These are phyloP conservation scores for Astyanax mexicanus DNA, from an alignment of 2,797 vertebrate species.

Conservation along the genomic window DNA sequence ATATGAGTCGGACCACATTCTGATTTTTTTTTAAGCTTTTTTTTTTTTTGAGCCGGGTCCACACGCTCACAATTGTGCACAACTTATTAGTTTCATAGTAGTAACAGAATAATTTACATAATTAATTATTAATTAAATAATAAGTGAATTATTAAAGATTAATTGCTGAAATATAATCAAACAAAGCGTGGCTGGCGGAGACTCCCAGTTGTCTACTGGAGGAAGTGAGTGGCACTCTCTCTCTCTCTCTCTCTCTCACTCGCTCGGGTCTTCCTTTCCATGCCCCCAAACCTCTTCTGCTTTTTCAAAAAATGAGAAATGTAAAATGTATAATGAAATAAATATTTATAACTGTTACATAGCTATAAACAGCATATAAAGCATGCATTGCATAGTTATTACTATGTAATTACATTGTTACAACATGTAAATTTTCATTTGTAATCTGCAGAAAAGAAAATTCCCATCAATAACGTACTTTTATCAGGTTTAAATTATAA, in stretches of 20 bases:
- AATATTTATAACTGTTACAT: too few relatives aligned
- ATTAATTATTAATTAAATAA: not conserved
- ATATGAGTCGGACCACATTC: constrained; percentile 79
- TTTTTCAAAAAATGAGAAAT: not conserved
- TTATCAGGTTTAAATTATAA: too few relatives aligned
- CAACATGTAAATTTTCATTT: too few relatives aligned
- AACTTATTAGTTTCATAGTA: not conserved
- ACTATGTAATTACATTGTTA: too few relatives aligned
- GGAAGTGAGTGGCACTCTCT: constrained; percentile 85
- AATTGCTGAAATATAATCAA: not conserved
- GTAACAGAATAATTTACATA: not conserved
- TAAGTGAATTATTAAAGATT: not conserved
- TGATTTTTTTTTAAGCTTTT: too few relatives aligned
- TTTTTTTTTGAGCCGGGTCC: constrained; percentile 54
- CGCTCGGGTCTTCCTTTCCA: not conserved
- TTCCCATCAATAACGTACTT: too few relatives aligned
- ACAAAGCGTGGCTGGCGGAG: constrained; percentile 76
- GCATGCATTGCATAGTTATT: too few relatives aligned
- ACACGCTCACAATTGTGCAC: not conserved
- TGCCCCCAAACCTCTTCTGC: not conserved
- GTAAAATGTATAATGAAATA: too few relatives aligned
- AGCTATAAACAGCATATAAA: too few relatives aligned
- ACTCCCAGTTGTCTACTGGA: constrained; percentile 85
- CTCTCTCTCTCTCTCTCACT: constrained; percentile 25
- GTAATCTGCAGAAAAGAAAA: too few relatives aligned